Evolutionary conservation across 2,888 invertebrate species (phyloP), one percentile per base, ranked within the genome.

Genomic region (Orchesella flavescens): DNA sequence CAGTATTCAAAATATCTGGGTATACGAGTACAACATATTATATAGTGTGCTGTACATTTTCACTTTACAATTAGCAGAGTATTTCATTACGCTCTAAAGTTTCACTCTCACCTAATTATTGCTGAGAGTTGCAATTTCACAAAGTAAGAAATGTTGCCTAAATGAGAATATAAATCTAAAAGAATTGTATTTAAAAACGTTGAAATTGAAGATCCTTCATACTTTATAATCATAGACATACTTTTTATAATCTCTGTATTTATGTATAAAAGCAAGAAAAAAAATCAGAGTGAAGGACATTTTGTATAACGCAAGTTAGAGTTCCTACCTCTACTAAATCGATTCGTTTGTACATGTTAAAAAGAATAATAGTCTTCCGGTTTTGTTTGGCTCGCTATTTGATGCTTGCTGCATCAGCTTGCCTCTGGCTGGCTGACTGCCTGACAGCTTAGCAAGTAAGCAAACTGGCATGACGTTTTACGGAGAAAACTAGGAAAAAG

Each of bases 401-500:
- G 80, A 74, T 80, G 74, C 66, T 55, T 74, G 68, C 80, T 80
- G 68, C 80, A 80, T 74, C 80, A 80, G 74, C 79, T 72, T 71
- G 69, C 71, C 21, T 59, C 53, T 55, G 66, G 66, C 80, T 80
- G 80, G 80, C 80, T 80, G 80, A 73, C 80, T 80, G 80, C 80
- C 66, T 80, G 80, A 80, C 80, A 80, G 80, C 74, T 73, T 68
- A 66, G 74, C 80, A 80, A 74, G 73, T 49, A 80, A 73, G 80
- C 73, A 80, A 80, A 74, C 65, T 80, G 80, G 80, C 80, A 80
- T 80, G 80, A 80, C 80, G 80, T 74, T 79, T 80, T 65, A 53
- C 43, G 65, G 55, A 59, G 74, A 80, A 80, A 80, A 68, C 53
- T 73, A 65, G 66, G 55, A 49, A 65, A 34, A 65, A 34, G 34